These are phyloP conservation scores for Lycia hirtaria DNA, from an alignment of 2,888 invertebrate species.

Conservation along the genomic window DNA sequence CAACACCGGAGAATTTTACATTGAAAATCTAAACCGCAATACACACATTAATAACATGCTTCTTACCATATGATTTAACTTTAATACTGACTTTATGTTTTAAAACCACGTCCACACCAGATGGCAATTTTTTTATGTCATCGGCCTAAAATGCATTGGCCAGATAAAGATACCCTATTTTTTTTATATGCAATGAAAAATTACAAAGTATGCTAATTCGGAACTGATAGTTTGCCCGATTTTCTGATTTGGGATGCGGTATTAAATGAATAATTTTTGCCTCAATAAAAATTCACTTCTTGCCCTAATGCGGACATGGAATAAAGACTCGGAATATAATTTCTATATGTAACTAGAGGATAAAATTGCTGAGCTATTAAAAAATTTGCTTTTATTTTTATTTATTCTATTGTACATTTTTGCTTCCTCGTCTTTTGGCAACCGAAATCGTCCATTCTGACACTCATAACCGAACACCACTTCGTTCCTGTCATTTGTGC, in stretches of 20 bases:
- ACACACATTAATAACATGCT: constrained; percentile 59
- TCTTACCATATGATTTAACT: constrained; percentile 50
- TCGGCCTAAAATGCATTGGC: too few relatives aligned
- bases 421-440: constrained; percentile 81
- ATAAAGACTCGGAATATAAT: constrained; percentile 62
- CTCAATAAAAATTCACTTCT: too few relatives aligned
- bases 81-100: constrained; percentile 71
- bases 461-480: constrained; percentile 72
- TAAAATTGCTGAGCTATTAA: constrained; percentile 59
- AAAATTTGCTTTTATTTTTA: constrained; percentile 43
- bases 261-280: too few relatives aligned
- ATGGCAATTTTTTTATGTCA: constrained; percentile 28
- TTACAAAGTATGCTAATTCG: too few relatives aligned
- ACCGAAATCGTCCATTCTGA: constrained; percentile 76
- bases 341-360: constrained; percentile 54
- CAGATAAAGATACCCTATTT: too few relatives aligned
- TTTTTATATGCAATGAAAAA: too few relatives aligned
- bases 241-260: too few relatives aligned
- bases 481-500: constrained; percentile 54
- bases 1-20: constrained; percentile 56
- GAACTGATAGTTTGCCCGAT: too few relatives aligned
- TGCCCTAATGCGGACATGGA: constrained; percentile 39
- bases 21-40: constrained; percentile 58
- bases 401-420: constrained; percentile 56
- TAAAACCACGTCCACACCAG: constrained; percentile 42